These are phyloP conservation scores for Coregonus sp. DNA, from an alignment of 2,797 vertebrate genomes.

Conservation along the genomic window DNA sequence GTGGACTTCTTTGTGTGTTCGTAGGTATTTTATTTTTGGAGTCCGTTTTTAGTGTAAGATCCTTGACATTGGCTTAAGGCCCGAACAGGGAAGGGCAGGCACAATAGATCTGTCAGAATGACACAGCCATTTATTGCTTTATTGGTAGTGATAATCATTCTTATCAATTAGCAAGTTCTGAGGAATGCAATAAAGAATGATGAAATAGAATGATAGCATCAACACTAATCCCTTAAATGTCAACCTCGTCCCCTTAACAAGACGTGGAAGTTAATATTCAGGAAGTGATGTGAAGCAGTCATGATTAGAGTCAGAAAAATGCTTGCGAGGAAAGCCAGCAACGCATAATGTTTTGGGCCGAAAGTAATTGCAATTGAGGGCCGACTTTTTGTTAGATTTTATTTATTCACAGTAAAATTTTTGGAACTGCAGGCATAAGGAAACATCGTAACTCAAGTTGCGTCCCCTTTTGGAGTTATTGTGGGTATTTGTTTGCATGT, in stretches of 20 bases:
- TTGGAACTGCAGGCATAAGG: no score
- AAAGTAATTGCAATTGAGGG: no score
- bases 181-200: background rate
- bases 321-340: no score
- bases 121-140: slow-evolving; percentile 11
- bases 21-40: slow-evolving; percentile 46
- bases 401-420: no score
- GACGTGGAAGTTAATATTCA: no score
- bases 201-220: background rate
- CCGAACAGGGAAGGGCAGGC: slow-evolving; percentile 18
- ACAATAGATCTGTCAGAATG: slow-evolving; percentile 17
- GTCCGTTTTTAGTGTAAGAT: slow-evolving; percentile 46
- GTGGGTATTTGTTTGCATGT: background rate
- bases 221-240: background rate
- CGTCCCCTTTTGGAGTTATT: background rate
- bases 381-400: no score
- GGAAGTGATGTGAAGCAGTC: no score
- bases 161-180: background rate
- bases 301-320: no score
- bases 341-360: no score
- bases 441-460: no score
- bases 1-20: slow-evolving; percentile 49
- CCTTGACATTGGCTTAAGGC: slow-evolving; percentile 28
- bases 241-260: no score
- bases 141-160: background rate